phyloP scores from a whole-genome alignment of 2,797 vertebrate species.

The Phaenicophaeus curvirostris region DNA sequence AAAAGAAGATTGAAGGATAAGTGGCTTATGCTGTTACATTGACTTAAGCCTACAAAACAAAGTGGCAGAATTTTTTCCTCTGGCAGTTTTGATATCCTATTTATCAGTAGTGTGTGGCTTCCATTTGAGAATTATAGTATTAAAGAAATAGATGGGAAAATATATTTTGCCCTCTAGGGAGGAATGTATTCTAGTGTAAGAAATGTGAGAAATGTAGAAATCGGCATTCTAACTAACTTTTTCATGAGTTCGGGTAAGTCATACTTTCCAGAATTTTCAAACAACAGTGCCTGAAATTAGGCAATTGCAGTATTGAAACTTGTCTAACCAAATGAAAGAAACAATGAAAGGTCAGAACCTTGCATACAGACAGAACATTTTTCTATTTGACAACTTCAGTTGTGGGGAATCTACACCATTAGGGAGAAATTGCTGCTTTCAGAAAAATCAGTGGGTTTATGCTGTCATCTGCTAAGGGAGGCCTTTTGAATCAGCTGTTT shows the following conservation, averaged over 20 bases:
- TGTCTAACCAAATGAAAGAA: not conserved
- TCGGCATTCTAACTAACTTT: not conserved
- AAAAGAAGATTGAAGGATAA: conserved; percentile 68
- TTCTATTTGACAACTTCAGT: not conserved
- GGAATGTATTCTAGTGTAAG: not conserved
- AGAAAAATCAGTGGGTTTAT: not conserved
- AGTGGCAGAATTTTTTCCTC: not conserved
- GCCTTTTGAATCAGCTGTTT: not conserved
- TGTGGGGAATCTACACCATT: not conserved
- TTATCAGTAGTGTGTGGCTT: not conserved
- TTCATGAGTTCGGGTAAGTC: not conserved
- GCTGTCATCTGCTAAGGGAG: not conserved
- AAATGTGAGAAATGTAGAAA: not conserved
- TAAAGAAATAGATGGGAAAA: not conserved
- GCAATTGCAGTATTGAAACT: not conserved
- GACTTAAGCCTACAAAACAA: conserved; percentile 36
- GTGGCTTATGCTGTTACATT: conserved; percentile 22
- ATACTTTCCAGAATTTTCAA: not conserved
- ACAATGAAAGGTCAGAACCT: not conserved
- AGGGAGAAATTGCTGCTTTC: not conserved
- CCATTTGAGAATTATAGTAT: not conserved
- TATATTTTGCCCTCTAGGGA: not conserved
- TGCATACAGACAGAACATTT: not conserved
- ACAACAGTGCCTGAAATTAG: not conserved
- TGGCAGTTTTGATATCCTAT: not conserved